These are phyloP conservation scores for Philantomba maxwellii DNA, from an alignment of 2,113 vertebrate species.

Conservation along the genomic window DNA sequence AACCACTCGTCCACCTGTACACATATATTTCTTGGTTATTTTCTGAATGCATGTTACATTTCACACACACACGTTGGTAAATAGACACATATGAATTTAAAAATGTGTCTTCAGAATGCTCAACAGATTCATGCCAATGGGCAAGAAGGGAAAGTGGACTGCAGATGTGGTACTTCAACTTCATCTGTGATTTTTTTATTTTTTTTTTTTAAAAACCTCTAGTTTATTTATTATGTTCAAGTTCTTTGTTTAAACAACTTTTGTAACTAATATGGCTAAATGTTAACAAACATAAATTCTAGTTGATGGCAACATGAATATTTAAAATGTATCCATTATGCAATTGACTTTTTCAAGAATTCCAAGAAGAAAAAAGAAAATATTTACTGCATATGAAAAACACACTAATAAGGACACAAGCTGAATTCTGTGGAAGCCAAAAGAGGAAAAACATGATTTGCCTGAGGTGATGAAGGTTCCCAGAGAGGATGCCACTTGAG, in stretches of 20 bases:
- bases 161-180: neutral
- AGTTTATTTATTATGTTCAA: neutral
- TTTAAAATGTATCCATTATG: neutral
- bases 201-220: neutral
- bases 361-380: neutral
- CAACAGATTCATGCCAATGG: neutral
- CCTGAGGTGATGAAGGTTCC: too few species aligned
- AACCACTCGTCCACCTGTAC: rapidly evolving
- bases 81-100: neutral
- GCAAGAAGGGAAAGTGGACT: neutral
- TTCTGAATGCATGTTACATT: neutral
- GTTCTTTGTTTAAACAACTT: neutral
- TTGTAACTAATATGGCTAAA: neutral
- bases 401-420: neutral
- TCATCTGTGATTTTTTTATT: neutral
- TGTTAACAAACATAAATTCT: neutral
- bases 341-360: neutral
- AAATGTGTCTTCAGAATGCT: neutral
- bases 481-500: too few species aligned
- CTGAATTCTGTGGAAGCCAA: neutral
- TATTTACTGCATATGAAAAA: neutral
- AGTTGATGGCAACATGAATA: neutral
- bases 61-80: neutral
- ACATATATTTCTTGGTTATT: neutral
- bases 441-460: too few species aligned